A percentile compares a stretch with the other conserved stretches of the same genome.
These are phyloP conservation scores for Forbesichthys agassizii DNA, from an alignment of 2,113 vertebrate species.

Conservation along the genomic window DNA sequence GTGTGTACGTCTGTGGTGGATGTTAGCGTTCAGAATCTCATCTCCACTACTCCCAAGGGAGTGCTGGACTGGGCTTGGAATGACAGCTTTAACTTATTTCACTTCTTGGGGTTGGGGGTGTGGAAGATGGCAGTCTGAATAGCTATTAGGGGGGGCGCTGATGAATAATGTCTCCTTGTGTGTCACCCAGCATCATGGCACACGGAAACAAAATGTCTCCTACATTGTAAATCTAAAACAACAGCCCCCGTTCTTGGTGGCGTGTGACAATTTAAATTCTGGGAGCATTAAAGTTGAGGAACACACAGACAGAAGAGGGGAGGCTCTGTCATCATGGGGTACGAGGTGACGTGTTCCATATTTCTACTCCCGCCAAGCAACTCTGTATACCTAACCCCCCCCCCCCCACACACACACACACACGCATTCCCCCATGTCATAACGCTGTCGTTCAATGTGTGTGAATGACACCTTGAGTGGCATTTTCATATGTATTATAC, in stretches of 20 bases:
- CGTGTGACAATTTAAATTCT: slow-evolving; percentile 32
- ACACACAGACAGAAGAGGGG: neutral
- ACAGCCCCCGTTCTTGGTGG: slow-evolving; percentile 8
- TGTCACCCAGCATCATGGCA: slow-evolving; percentile 26
- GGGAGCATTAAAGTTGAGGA: slow-evolving; percentile 34
- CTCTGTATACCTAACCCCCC: neutral
- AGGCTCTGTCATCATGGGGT: neutral
- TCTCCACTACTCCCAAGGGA: slow-evolving; percentile 47
- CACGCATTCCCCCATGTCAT: neutral
- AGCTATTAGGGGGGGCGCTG: slow-evolving; percentile 1
- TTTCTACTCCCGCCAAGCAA: neutral
- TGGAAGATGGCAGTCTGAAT: neutral
- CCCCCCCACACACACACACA: too few relatives aligned
- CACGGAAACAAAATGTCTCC: slow-evolving; percentile 42
- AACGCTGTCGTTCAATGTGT: slow-evolving; percentile 8
- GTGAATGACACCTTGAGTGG: neutral
- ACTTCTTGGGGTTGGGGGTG: neutral
- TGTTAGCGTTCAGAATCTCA: slow-evolving; percentile 52
- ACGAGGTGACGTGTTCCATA: neutral
- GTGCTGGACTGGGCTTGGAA: slow-evolving; percentile 39
- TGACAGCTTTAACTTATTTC: slow-evolving; percentile 61
- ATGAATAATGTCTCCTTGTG: slow-evolving; percentile 42
- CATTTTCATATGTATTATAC: neutral
- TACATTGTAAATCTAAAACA: slow-evolving; percentile 20
- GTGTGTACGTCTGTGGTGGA: slow-evolving; percentile 6